Conservation (phyloP, 2,888 invertebrate genomes). For the Drosophila pullipes region DNA sequence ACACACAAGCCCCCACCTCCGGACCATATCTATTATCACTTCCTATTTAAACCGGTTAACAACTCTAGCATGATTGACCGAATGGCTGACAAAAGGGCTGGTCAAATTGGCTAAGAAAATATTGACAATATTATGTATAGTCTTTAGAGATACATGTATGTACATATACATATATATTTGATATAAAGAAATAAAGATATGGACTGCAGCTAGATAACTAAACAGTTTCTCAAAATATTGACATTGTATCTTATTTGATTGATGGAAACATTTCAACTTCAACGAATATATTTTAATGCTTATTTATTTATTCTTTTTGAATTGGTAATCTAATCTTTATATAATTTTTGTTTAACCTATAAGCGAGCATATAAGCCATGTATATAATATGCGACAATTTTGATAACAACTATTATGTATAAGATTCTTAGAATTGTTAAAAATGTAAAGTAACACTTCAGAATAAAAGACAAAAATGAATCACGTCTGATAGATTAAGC, state of each 20-base stretch:
- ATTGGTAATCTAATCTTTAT: background rate
- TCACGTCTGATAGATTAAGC: background rate
- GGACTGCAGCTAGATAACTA: background rate
- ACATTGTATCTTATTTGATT: background rate
- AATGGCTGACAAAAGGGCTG: background rate
- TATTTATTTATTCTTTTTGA: background rate
- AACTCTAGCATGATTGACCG: background rate
- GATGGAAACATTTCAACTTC: background rate
- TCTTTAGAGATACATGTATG: background rate
- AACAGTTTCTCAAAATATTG: background rate
- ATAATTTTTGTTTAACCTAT: background rate
- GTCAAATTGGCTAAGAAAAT: background rate
- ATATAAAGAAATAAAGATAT: background rate
- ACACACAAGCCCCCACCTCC: background rate
- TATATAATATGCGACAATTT: background rate
- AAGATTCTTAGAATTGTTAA: background rate
- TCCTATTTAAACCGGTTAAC: constrained; percentile 29
- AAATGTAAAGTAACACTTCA: too few species aligned
- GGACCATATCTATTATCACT: constrained; percentile 20
- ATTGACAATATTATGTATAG: background rate
- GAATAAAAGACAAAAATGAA: background rate
- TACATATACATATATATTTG: background rate
- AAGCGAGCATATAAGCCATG: background rate
- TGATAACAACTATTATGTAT: background rate
- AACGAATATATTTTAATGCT: background rate